Percentiles rank a stretch among this genome's conserved stretches.
phyloP scores from a whole-genome alignment of 2,888 invertebrate genomes.

The Hedya salicella region DNA sequence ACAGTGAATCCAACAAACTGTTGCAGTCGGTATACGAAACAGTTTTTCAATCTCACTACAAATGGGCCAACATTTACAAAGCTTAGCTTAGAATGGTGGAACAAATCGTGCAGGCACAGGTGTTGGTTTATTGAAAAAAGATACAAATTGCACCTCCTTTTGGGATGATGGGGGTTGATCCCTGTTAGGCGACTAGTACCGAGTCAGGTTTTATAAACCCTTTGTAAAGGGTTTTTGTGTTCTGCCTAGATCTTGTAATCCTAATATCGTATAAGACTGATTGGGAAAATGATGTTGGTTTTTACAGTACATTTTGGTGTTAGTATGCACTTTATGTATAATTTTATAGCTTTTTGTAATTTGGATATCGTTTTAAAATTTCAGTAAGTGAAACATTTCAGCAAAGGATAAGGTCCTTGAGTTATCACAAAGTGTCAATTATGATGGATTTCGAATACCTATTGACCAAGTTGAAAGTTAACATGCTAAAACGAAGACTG shows the following conservation, averaged over 20 bases:
- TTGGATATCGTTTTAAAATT: too few relatives aligned
- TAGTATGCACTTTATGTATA: too few relatives aligned
- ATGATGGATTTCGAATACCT: too few relatives aligned
- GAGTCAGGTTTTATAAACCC: slow-evolving; percentile 9
- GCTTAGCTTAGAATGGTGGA: slow-evolving; percentile 73
- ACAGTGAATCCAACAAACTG: slow-evolving; percentile 57
- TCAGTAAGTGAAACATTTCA: too few relatives aligned
- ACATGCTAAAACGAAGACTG: too few relatives aligned
- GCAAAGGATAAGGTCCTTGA: too few relatives aligned
- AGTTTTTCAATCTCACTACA: slow-evolving; percentile 83
- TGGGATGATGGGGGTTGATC: slow-evolving; percentile 71
- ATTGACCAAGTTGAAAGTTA: too few relatives aligned
- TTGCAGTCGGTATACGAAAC: slow-evolving; percentile 67
- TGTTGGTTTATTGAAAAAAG: slow-evolving; percentile 83
- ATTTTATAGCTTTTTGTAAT: too few relatives aligned
- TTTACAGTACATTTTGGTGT: neutral
- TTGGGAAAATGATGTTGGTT: neutral
- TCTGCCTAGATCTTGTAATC: neutral
- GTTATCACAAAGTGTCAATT: too few relatives aligned
- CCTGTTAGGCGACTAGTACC: slow-evolving; percentile 48
- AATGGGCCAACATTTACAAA: slow-evolving; percentile 81
- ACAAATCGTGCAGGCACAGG: slow-evolving; percentile 76
- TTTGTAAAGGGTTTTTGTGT: slow-evolving; percentile 1
- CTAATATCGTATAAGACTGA: slow-evolving; percentile 1
- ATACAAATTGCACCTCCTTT: slow-evolving; percentile 79